A percentile compares a stretch with the other conserved stretches of the same genome.
Evolutionary conservation across 1,140 invertebrate genomes (phyloP).

Genomic region (Branchinecta lynchi): DNA sequence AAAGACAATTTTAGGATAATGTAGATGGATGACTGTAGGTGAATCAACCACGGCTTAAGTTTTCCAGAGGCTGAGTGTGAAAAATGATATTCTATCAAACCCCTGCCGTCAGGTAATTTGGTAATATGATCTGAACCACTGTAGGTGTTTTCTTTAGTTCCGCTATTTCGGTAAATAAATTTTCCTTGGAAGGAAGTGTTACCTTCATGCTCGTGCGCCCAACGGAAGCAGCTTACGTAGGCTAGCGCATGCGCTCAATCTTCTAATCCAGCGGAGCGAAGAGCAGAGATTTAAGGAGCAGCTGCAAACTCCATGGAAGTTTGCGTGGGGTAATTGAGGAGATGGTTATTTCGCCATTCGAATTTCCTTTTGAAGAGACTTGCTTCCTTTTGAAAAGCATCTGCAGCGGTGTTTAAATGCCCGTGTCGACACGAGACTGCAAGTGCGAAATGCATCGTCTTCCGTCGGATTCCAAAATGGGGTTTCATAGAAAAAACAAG

Average conservation of each 20-base stretch:
- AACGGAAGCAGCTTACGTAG: neutral
- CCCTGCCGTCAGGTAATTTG: no score
- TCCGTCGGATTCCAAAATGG: no score
- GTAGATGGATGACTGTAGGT: no score
- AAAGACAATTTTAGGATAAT: no score
- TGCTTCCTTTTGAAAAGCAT: neutral
- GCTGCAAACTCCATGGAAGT: neutral
- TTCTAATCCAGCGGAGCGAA: neutral
- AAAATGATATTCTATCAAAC: no score
- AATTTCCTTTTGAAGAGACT: neutral
- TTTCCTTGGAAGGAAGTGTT: neutral
- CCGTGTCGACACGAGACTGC: neutral
- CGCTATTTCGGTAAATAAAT: no score
- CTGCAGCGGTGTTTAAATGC: neutral
- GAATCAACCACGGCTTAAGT: no score
- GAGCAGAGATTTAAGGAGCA: neutral
- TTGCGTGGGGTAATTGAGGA: slow-evolving; percentile 11
- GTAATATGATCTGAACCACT: no score
- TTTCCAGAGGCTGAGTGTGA: no score
- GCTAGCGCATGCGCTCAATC: slow-evolving; percentile 1
- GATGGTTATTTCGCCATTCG: neutral
- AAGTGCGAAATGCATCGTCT: no score
- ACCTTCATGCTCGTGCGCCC: neutral
- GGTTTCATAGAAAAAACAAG: no score
- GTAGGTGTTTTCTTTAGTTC: no score